phyloP scores from a whole-genome alignment of 2,113 vertebrate genomes.

The Burhinus bistriatus region DNA sequence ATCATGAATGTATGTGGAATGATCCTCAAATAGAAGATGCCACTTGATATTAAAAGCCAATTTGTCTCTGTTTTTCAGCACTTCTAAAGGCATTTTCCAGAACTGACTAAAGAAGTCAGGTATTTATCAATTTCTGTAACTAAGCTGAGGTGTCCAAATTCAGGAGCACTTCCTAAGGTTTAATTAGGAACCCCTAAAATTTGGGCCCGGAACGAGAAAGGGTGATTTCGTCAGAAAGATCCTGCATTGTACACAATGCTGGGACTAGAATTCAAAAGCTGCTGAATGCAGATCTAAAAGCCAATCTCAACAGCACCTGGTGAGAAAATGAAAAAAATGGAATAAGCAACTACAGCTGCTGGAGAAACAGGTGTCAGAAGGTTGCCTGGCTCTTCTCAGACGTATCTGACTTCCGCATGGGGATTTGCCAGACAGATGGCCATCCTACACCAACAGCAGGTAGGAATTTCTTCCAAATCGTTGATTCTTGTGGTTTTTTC shows the following conservation, averaged over 20 bases:
- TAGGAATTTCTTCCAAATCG: slow-evolving; percentile 30
- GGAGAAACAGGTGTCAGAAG: not conserved
- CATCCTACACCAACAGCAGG: slow-evolving; percentile 21
- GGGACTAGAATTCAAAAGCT: not conserved
- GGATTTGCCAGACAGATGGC: slow-evolving; percentile 33
- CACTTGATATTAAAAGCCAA: not conserved
- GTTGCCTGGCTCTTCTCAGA: not conserved
- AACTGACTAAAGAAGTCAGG: not conserved
- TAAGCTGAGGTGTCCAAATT: not conserved
- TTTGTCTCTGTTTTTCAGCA: not conserved
- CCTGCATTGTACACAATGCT: not conserved
- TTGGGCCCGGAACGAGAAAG: not conserved
- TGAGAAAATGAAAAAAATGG: not conserved
- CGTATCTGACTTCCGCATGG: not conserved
- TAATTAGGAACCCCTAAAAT: not conserved
- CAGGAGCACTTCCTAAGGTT: not conserved
- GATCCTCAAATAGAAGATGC: not conserved
- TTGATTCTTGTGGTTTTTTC: not conserved
- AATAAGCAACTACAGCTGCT: not conserved
- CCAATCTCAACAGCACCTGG: not conserved
- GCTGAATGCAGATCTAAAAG: not conserved
- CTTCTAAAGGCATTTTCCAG: not conserved
- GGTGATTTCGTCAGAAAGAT: not conserved
- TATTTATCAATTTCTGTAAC: not conserved
- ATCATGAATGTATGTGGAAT: not conserved